These are phyloP conservation scores for Callosobruchus maculatus DNA, from an alignment of 2,888 invertebrate species.

Conservation along the genomic window DNA sequence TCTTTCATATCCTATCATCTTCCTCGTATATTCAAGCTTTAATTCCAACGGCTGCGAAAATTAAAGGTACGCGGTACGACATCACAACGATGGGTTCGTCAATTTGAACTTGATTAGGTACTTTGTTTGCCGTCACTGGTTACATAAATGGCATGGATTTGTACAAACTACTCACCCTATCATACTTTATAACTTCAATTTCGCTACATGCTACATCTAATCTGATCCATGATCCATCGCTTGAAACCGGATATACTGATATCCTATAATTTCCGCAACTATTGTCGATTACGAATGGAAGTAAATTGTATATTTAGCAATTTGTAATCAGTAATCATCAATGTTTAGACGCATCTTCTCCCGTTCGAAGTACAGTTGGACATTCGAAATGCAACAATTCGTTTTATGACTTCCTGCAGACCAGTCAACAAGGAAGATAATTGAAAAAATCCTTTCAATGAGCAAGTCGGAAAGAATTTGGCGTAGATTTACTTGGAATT, in stretches of 20 bases:
- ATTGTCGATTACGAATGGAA: not conserved
- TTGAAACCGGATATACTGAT: not conserved
- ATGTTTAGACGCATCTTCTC: not conserved
- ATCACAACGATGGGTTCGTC: not conserved
- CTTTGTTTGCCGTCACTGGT: not conserved
- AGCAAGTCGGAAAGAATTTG: not conserved
- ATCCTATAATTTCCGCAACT: not conserved
- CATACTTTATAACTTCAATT: not conserved
- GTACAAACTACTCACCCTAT: not conserved
- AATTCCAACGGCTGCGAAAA: not conserved
- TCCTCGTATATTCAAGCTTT: not conserved
- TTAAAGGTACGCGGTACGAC: not conserved
- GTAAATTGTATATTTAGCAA: not conserved
- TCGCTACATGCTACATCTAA: not conserved
- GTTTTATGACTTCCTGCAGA: not conserved
- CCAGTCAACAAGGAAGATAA: not conserved
- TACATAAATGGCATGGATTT: not conserved
- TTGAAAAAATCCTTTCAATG: not conserved
- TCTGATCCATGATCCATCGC: not conserved
- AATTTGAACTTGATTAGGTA: not conserved
- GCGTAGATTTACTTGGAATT: not conserved
- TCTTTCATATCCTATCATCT: not conserved
- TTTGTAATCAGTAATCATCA: not conserved
- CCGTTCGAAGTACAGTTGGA: not conserved
- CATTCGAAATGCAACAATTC: not conserved